phyloP scores from a whole-genome alignment of 1,140 invertebrate species.

The Dermatophagoides farinae region DNA sequence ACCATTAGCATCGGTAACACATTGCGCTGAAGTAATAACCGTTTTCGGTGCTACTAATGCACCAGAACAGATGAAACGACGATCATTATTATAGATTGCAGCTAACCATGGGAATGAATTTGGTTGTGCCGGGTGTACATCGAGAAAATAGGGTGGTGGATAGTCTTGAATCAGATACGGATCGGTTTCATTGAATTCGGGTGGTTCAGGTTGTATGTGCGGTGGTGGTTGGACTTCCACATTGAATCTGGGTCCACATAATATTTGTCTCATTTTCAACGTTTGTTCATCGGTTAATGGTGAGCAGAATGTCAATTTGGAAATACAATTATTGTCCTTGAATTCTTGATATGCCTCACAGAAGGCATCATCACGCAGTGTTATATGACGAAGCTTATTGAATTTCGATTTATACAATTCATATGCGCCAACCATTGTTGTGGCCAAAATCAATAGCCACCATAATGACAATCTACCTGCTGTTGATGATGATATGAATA shows the following conservation, averaged over 20 bases:
- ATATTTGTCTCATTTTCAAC: background rate
- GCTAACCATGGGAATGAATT: constrained; percentile 7
- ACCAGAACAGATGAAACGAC: background rate
- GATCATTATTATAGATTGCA: background rate
- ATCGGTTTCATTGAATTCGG: background rate
- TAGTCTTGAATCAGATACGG: background rate
- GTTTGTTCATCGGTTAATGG: background rate
- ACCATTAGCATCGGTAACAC: constrained; percentile 36
- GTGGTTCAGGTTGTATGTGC: background rate
- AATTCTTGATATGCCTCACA: constrained; percentile 8
- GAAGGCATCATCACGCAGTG: background rate
- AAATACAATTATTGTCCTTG: background rate
- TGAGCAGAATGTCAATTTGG: constrained; percentile 4
- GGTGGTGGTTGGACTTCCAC: background rate
- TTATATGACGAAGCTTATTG: background rate
- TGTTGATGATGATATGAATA: background rate
- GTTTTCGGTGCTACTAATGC: constrained; percentile 72
- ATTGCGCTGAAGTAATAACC: constrained; percentile 86
- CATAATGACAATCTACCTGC: background rate
- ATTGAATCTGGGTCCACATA: constrained; percentile 5
- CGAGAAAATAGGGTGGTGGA: background rate
- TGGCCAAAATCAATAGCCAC: too few relatives aligned
- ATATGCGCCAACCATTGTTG: background rate
- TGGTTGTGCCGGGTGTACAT: background rate
- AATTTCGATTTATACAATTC: background rate